phyloP scores from a whole-genome alignment of 2,797 vertebrate species.

The Argentina silus region DNA sequence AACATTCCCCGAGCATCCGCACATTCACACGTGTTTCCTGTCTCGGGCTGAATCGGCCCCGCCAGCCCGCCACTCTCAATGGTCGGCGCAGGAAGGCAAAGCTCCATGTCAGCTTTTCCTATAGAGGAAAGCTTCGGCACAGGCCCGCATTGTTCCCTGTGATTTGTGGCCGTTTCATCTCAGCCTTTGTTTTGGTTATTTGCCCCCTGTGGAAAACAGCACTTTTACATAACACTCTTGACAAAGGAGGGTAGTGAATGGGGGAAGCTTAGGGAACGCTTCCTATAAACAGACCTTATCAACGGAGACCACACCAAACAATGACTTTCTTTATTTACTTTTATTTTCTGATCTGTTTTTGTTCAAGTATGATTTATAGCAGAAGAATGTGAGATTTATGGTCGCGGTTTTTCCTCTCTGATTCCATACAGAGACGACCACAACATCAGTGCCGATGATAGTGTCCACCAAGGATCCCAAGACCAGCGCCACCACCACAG shows the following conservation, averaged over 20 bases:
- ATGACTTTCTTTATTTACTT: constrained; percentile 11
- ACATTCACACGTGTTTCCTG: constrained; percentile 79
- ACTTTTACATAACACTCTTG: constrained; percentile 44
- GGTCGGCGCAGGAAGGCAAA: constrained; percentile 72
- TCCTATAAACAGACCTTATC: constrained; percentile 51
- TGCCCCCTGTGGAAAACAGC: constrained; percentile 44
- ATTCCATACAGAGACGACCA: constrained; percentile 68
- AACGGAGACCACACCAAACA: constrained; percentile 25
- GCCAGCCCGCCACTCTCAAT: constrained; percentile 40
- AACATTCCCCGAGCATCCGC: constrained; percentile 77
- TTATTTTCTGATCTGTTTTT: constrained; percentile 11
- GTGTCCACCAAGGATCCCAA: constrained; percentile 55
- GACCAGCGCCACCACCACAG: constrained; percentile 27
- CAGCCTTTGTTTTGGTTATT: constrained; percentile 66
- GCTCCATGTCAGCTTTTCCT: constrained; percentile 76
- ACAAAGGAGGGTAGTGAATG: constrained; percentile 32
- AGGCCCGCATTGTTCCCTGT: constrained; percentile 70
- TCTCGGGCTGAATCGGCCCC: constrained; percentile 49
- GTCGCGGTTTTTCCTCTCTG: constrained; percentile 13
- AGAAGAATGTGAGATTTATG: not conserved
- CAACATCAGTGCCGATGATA: constrained; percentile 61
- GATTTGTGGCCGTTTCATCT: constrained; percentile 56
- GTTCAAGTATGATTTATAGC: constrained; percentile 12
- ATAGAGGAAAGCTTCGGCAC: constrained; percentile 65
- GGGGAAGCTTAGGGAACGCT: constrained; percentile 33